Evolutionary conservation across 2,797 vertebrate genomes (phyloP), one percentile per base, ranked within the genome.

Genomic region (Syngnathus rostellatus): DNA sequence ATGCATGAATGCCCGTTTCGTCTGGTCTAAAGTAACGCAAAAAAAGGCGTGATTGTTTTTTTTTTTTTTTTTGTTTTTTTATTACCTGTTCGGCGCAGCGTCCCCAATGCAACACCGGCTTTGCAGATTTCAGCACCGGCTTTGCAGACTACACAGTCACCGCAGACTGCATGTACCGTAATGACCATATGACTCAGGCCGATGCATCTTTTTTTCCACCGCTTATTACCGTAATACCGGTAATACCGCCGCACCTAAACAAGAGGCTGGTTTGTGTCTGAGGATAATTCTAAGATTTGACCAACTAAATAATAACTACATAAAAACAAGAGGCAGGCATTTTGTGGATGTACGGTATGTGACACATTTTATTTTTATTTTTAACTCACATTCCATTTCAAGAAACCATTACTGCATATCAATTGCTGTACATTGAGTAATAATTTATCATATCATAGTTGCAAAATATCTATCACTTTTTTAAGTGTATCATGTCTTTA

Each of bases 11-110:
- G 57, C 12, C 37, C 16, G 57, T 59, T 54, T 25, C 25, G 31
- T 57, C 55, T 37, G 14, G 6, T 37, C 39, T 12, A 41, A 6
- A 1, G 39, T 10, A 21, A 41, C 37, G 31, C 31, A 31, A 31
- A 31, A 17, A 31, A 21, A 21, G 9, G 17, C 5, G 17, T 23
- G 37, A 37, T 21, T 45, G 60, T 21, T 23, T 40, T 41, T 38
- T 55, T 25, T 58, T 58, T 48, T 58, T 31, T 31, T 58, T 37
- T 31, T 62, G 57, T 31, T 31, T 31, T 31, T 31, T 31, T 4
- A 31, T 31, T 91, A 92, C 90, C 91, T 92, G 90, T 86, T 86
- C 83, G 74, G 85, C 63, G 86, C 86, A 80, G 81, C 54, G 82
- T 81, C 87, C 87, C 82, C 84, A 77, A 81, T 73, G 74, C 80